These are phyloP conservation scores for Biston stratarius DNA, from an alignment of 2,888 invertebrate genomes.

Conservation along the genomic window DNA sequence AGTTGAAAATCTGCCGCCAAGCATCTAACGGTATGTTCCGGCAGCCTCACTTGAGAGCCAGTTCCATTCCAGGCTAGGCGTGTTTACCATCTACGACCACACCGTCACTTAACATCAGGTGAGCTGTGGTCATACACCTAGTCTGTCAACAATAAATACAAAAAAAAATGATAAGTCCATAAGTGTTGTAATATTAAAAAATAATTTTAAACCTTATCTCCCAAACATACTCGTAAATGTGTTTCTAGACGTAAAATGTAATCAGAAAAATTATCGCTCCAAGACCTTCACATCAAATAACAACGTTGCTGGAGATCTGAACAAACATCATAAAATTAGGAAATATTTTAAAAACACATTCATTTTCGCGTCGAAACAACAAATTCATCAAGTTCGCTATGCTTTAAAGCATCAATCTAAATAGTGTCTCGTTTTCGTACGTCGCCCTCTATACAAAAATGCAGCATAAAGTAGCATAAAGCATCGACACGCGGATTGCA, in stretches of 20 bases:
- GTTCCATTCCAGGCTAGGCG: too few species aligned
- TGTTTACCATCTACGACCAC: too few species aligned
- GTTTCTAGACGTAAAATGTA: background rate
- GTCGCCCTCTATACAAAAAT: conserved; percentile 63
- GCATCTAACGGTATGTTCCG: too few species aligned
- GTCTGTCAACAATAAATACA: too few species aligned
- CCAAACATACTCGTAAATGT: background rate
- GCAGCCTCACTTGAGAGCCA: too few species aligned
- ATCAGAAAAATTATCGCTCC: background rate
- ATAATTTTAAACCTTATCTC: too few species aligned
- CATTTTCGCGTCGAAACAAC: conserved; percentile 37
- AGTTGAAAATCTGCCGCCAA: too few species aligned
- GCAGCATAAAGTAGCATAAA: conserved; percentile 62
- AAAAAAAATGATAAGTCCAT: too few species aligned
- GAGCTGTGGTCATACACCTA: too few species aligned
- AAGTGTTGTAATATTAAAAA: too few species aligned
- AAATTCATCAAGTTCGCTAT: conserved; percentile 44
- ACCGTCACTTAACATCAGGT: too few species aligned
- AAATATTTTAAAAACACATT: conserved; percentile 36
- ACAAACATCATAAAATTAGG: conserved; percentile 22
- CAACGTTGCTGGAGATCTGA: background rate
- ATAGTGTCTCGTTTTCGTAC: conserved; percentile 54
- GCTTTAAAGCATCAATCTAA: conserved; percentile 46
- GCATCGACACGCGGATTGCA: conserved; percentile 68
- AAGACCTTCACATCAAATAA: background rate